A percentile compares a stretch with the other conserved stretches of the same genome.
These are phyloP conservation scores for Perizoma affinitatum DNA, from an alignment of 2,888 invertebrate genomes.

Conservation along the genomic window DNA sequence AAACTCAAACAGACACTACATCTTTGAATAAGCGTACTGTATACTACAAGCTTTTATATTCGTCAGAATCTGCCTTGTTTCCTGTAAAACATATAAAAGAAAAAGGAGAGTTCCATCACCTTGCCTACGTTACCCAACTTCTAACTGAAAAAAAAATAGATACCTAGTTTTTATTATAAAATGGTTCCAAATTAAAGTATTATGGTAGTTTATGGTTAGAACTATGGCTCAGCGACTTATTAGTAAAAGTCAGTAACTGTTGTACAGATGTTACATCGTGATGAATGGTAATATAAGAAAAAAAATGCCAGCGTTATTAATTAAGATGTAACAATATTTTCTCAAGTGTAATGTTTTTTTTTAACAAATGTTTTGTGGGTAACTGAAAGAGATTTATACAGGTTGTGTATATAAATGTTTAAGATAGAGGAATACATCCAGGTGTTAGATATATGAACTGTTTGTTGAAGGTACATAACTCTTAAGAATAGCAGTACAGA, in stretches of 20 bases:
- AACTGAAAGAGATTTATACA: neutral
- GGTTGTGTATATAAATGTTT: neutral
- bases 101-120: no score
- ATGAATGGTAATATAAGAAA: conserved; percentile 11
- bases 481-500: no score
- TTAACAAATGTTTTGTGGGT: neutral
- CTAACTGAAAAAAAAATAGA: no score
- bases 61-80: no score
- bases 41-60: no score
- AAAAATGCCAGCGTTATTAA: conserved; percentile 6
- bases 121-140: neutral
- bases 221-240: neutral
- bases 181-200: neutral
- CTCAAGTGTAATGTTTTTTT: neutral
- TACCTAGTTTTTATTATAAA: neutral
- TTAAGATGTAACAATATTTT: neutral
- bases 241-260: neutral
- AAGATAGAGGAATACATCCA: neutral
- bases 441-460: no score
- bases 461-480: no score
- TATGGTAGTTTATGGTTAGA: neutral
- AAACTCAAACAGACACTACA: no score
- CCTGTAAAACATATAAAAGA: no score
- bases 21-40: no score
- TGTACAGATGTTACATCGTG: conserved; percentile 11